Base-by-base conservation (phyloP, 1,140 invertebrate genomes). In the Ceratina australensis region DNA sequence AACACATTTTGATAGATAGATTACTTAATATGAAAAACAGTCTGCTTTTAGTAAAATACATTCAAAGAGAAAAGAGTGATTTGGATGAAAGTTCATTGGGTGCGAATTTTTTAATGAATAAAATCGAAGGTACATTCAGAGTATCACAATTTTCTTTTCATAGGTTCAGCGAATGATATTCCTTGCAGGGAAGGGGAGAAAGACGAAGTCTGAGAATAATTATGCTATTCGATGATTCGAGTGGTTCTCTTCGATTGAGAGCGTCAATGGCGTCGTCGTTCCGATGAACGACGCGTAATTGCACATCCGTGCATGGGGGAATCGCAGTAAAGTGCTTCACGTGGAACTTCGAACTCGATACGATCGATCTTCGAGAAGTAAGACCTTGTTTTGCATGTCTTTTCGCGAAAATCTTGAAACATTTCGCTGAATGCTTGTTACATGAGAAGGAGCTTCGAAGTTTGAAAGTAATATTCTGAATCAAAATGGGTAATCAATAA, bases 231-330 rank as follows among this genome's bases (percentile, higher is more conserved):
- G 26, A 26, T n/a, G 50, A 52, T 61, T 61, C 57, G 20, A 69
- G 66, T 76, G 71, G 64, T 12, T 54, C 66, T 47, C 56, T 42
- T 26, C 56, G 20, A 47, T 71, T 52, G 57, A 47, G 26, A 42
- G 20, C 20, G 57, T 42, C 33, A 42, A 54, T 54, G 74, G 57
- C 74, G 67, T 77, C 74, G 67, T 77, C 74, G 74, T 71, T 47
- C 52, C 74, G 57, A 77, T 50, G 59, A 49, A 77, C 67, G 67
- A 68, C 73, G 64, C 73, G 47, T 77, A 77, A 77, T 77, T 77
- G 74, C 74, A 67, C 74, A 77, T 77, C 74, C 49, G 74, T 77
- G 66, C 73, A 76, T 50, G 56, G 47, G 57, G 56, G 56, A 47
- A 61, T 18, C 28, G 47, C 49, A 65, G 22, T 18, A 47, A 76